phyloP scores from a whole-genome alignment of 1,140 invertebrate genomes.

The Macrosteles quadrilineatus region DNA sequence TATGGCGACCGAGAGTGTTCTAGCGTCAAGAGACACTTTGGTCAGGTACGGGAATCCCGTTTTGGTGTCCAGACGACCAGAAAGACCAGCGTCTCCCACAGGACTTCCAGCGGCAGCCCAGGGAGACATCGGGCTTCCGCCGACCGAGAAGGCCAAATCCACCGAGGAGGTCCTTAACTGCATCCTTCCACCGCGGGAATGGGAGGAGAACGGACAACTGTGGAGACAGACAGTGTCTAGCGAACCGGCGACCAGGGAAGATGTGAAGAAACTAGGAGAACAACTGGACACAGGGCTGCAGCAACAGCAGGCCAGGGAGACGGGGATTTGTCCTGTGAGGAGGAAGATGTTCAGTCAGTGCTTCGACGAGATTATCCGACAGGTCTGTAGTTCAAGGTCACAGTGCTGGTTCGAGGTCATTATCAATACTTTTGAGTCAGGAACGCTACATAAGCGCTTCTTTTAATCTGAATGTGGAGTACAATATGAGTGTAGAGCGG shows the following conservation, averaged over 20 bases:
- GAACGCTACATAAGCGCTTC: no score
- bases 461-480: no score
- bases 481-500: no score
- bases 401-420: no score
- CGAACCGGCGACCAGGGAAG: constrained; percentile 90
- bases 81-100: background rate
- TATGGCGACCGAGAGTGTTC: constrained; percentile 27
- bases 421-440: no score
- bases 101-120: background rate
- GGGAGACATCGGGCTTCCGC: constrained; percentile 25
- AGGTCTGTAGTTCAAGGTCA: no score
- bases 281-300: constrained; percentile 90
- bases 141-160: constrained; percentile 65
- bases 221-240: constrained; percentile 91
- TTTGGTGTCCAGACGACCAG: background rate
- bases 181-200: constrained; percentile 92
- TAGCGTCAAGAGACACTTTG: constrained; percentile 8
- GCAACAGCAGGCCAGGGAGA: constrained; percentile 90
- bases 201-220: constrained; percentile 85
- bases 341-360: constrained; percentile 95
- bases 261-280: constrained; percentile 95
- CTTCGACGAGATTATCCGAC: constrained; percentile 84
- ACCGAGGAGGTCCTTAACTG: constrained; percentile 93
- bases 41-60: constrained; percentile 22
- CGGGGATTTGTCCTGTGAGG: constrained; percentile 94